A percentile compares a stretch with the other conserved stretches of the same genome.
Evolutionary conservation across 2,113 vertebrate genomes (phyloP).

Genomic region (Ploceus nigricollis): DNA sequence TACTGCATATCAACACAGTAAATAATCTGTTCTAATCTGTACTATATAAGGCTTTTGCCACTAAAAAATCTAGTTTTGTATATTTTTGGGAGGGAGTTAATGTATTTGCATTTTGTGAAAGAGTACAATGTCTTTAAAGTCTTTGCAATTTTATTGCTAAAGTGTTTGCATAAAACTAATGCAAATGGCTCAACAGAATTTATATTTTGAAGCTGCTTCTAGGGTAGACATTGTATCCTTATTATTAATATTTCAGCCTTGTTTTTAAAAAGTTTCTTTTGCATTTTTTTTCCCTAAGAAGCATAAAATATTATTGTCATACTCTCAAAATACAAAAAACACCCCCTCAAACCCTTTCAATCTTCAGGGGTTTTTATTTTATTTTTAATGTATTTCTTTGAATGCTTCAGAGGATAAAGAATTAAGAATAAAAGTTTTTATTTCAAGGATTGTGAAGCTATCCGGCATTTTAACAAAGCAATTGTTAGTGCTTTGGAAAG

Average conservation of each 20-base stretch:
- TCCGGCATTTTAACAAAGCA: background rate
- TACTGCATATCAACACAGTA: background rate
- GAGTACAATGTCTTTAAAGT: background rate
- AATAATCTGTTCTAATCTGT: background rate
- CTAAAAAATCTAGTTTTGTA: background rate
- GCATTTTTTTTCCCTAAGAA: background rate
- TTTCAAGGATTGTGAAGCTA: background rate
- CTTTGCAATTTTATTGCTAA: background rate
- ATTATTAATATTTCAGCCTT: background rate
- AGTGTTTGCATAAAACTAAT: background rate
- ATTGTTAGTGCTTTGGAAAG: background rate
- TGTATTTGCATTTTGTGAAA: background rate
- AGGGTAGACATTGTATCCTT: background rate
- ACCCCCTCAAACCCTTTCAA: background rate
- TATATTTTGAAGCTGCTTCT: background rate
- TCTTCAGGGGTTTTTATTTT: background rate
- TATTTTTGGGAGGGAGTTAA: background rate
- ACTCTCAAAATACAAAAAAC: background rate
- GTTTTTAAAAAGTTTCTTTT: background rate
- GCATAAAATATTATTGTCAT: background rate
- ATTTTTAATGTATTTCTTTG: background rate
- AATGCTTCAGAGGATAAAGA: background rate
- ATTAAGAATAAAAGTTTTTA: background rate
- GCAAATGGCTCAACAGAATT: background rate
- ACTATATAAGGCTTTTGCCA: background rate